Conservation (phyloP, 2,888 invertebrate genomes). For the Cantharis nigra region DNA sequence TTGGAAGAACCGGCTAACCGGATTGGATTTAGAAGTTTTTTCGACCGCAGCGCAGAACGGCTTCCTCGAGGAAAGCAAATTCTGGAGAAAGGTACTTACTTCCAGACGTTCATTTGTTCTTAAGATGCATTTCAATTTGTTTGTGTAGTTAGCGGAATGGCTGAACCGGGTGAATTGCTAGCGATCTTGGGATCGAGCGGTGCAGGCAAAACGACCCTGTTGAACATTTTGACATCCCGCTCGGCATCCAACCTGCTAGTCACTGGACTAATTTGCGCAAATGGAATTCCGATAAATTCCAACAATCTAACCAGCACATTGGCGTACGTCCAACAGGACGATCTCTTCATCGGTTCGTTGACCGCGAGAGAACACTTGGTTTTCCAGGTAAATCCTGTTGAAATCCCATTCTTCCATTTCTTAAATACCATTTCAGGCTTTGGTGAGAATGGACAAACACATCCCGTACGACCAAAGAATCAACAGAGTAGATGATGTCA, state of each 20-base stretch:
- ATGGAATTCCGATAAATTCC: slow-evolving; percentile 76
- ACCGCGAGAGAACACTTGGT: slow-evolving; percentile 88
- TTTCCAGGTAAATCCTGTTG: slow-evolving; percentile 73
- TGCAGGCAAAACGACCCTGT: slow-evolving; percentile 91
- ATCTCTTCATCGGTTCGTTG: slow-evolving; percentile 87
- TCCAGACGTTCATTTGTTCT: background rate
- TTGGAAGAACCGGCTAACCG: slow-evolving; percentile 53
- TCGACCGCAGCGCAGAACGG: background rate
- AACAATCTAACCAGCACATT: slow-evolving; percentile 76
- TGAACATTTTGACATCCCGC: slow-evolving; percentile 86
- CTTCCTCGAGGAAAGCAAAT: slow-evolving; percentile 68
- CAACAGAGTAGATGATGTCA: slow-evolving; percentile 82
- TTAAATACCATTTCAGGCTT: slow-evolving; percentile 61
- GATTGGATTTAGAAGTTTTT: background rate
- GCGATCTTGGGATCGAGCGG: slow-evolving; percentile 91
- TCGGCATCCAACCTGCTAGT: slow-evolving; percentile 72
- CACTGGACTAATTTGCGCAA: slow-evolving; percentile 65
- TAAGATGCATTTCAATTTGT: background rate
- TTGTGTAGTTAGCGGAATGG: slow-evolving; percentile 74
- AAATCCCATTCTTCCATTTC: background rate
- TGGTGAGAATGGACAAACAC: slow-evolving; percentile 84
- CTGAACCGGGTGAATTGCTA: slow-evolving; percentile 82
- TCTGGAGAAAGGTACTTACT: slow-evolving; percentile 72
- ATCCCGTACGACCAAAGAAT: slow-evolving; percentile 76
- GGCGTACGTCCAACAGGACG: slow-evolving; percentile 93